These are phyloP conservation scores for Lucinisca nassula DNA, from an alignment of 2,888 invertebrate species.

Conservation along the genomic window DNA sequence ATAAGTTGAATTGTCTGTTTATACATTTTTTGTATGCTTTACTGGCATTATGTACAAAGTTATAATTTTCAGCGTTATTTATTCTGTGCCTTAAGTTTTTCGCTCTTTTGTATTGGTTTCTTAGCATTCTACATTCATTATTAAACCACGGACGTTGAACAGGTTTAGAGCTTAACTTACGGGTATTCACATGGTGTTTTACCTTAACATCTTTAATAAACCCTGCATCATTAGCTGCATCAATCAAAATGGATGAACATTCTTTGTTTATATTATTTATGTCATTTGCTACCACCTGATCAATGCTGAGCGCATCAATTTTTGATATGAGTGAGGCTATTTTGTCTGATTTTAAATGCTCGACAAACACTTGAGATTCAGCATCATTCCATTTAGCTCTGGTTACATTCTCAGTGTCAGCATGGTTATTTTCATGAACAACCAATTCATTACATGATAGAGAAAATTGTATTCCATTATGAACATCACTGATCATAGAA, in stretches of 20 bases:
- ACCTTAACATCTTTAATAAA: neutral
- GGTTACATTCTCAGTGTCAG: no score
- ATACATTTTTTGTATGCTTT: constrained; percentile 5
- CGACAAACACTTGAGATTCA: no score
- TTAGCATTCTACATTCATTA: neutral
- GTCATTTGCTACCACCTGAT: neutral
- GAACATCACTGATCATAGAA: no score
- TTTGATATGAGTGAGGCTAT: no score
- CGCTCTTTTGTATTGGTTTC: neutral
- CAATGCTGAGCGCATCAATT: neutral
- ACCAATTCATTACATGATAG: no score
- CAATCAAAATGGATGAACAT: constrained; percentile 4
- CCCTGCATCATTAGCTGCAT: neutral
- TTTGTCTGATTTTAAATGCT: no score
- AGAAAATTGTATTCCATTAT: no score
- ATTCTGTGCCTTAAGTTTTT: neutral
- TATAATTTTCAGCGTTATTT: neutral
- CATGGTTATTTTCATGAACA: no score
- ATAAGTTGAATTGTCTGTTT: neutral
- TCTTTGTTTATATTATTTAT: neutral
- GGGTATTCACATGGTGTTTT: neutral
- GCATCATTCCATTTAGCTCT: no score
- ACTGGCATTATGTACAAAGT: neutral
- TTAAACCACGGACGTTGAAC: neutral
- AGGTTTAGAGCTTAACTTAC: neutral